phyloP scores from a whole-genome alignment of 2,113 vertebrate species.

The Felis chaus region DNA sequence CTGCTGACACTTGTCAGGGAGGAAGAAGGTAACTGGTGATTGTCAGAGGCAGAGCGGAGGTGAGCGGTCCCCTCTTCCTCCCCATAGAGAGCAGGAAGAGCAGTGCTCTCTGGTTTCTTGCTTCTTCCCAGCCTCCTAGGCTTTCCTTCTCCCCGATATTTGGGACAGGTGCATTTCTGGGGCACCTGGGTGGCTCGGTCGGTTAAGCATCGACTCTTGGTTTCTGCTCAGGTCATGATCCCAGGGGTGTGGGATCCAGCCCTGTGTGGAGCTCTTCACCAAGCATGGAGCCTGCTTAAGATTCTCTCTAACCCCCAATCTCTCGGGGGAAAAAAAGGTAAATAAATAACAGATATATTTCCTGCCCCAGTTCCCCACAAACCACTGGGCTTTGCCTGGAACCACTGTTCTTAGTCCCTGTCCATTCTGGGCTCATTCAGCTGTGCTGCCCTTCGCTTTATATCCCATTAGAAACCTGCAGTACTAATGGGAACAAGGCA shows the following conservation, averaged over 20 bases:
- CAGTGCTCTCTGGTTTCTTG: background rate
- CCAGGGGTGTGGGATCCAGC: too few relatives aligned
- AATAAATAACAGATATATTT: background rate
- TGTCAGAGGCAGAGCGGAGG: background rate
- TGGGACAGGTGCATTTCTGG: background rate
- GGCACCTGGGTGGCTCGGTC: too few relatives aligned
- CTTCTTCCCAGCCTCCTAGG: background rate
- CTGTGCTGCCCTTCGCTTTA: conserved; percentile 18
- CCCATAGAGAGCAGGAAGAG: background rate
- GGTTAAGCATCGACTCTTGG: too few relatives aligned
- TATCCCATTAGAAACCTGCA: background rate
- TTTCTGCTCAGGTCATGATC: too few relatives aligned
- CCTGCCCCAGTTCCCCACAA: background rate
- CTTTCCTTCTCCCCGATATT: background rate
- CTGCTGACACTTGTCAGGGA: background rate
- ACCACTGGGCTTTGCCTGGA: background rate
- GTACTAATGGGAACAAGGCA: background rate
- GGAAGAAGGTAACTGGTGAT: background rate
- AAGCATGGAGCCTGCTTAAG: too few relatives aligned
- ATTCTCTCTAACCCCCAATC: too few relatives aligned
- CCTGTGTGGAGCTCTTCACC: too few relatives aligned
- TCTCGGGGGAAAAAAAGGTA: too few relatives aligned
- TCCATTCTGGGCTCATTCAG: background rate
- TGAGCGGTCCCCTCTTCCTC: background rate
- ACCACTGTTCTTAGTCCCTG: background rate